Percentiles rank a stretch among this genome's conserved stretches.
Evolutionary conservation across 2,888 invertebrate genomes (phyloP).

Genomic region (Erebia epiphron): DNA sequence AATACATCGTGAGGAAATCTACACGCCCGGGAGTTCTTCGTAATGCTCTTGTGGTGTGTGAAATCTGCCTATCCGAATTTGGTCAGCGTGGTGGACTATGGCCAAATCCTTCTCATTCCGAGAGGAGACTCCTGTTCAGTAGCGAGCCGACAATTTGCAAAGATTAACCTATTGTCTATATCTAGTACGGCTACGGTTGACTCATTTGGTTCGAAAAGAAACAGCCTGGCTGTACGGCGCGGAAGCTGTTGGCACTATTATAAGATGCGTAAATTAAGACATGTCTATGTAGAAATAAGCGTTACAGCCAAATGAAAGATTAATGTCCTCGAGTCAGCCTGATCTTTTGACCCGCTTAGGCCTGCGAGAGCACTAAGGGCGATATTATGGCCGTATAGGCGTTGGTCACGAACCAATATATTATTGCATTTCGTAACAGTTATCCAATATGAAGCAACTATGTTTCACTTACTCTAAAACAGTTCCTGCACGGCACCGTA

Average conservation of each 20-base stretch:
- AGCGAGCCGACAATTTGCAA: too few species aligned
- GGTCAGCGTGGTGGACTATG: too few species aligned
- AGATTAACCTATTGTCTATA: too few species aligned
- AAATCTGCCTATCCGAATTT: too few species aligned
- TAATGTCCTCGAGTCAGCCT: constrained; percentile 2
- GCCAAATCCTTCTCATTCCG: too few species aligned
- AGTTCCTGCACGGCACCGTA: background rate
- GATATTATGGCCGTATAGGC: constrained; percentile 18
- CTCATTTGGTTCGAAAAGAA: too few species aligned
- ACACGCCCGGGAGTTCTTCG: too few species aligned
- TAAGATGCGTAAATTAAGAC: constrained; percentile 3
- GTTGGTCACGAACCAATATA: constrained; percentile 17
- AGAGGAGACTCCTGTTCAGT: too few species aligned
- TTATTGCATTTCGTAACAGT: constrained; percentile 14
- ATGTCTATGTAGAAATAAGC: background rate
- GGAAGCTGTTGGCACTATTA: background rate
- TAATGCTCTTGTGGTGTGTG: too few species aligned
- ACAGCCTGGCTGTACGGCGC: too few species aligned
- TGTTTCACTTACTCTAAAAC: background rate
- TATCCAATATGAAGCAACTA: constrained; percentile 1
- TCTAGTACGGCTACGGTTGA: too few species aligned
- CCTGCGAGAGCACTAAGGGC: constrained; percentile 3
- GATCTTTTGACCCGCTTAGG: constrained; percentile 20
- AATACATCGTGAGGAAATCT: too few species aligned
- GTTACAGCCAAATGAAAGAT: background rate